phyloP scores from a whole-genome alignment of 2,888 invertebrate species.

The Ditylenchus weischeri region DNA sequence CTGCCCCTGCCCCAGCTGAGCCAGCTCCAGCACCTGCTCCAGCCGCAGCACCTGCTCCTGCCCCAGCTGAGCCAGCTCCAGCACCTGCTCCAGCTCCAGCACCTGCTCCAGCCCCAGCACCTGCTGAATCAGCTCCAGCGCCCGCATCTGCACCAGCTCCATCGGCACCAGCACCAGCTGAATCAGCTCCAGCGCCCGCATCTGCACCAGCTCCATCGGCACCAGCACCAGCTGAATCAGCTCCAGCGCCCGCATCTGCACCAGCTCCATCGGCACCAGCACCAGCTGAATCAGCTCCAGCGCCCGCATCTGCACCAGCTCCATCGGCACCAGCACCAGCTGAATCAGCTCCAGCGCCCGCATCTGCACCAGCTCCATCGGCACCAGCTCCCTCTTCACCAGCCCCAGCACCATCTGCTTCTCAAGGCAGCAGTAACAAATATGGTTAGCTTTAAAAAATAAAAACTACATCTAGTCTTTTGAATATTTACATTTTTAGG shows the following conservation, averaged over 20 bases:
- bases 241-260: constrained; percentile 18
- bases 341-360: too few species aligned
- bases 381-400: too few species aligned
- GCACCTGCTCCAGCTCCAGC: constrained; percentile 26
- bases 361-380: too few species aligned
- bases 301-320: too few species aligned
- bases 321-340: too few species aligned
- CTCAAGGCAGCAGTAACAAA: too few species aligned
- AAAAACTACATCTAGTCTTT: too few species aligned
- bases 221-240: constrained; percentile 21
- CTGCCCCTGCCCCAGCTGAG: constrained; percentile 26
- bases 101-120: constrained; percentile 15
- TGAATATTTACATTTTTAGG: too few species aligned
- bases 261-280: constrained; percentile 21
- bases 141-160: constrained; percentile 25
- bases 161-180: constrained; percentile 17
- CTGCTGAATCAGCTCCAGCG: too few species aligned
- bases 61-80: constrained; percentile 19
- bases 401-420: too few species aligned
- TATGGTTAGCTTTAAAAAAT: too few species aligned
- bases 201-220: constrained; percentile 27
- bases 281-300: background rate
- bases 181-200: constrained; percentile 29
- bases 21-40: constrained; percentile 25
- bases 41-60: constrained; percentile 22